phyloP scores from a whole-genome alignment of 2,797 vertebrate species.

The Denticeps clupeoides region DNA sequence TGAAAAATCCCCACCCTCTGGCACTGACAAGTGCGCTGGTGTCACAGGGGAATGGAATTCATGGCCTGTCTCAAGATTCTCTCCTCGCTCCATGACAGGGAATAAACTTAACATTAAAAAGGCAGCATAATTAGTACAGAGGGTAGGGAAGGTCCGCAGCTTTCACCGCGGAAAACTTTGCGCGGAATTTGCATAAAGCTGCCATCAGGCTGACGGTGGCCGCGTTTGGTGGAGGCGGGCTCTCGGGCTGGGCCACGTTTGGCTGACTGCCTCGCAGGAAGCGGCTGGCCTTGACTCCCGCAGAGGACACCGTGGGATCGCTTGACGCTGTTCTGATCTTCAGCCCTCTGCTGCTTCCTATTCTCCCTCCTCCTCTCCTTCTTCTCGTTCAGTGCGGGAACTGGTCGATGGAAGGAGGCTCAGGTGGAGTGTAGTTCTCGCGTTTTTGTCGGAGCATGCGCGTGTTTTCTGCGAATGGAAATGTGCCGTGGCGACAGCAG shows the following conservation, averaged over 20 bases:
- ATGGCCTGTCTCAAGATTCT: constrained; percentile 1
- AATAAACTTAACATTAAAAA: constrained; percentile 7
- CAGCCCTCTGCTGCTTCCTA: constrained; percentile 22
- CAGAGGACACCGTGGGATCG: constrained; percentile 15
- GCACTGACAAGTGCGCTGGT: background rate
- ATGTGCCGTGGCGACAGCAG: too few species aligned
- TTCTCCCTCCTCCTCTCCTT: background rate
- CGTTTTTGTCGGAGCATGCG: background rate
- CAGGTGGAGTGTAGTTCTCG: background rate
- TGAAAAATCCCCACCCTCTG: background rate
- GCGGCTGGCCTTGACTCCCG: constrained; percentile 20
- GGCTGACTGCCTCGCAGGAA: constrained; percentile 20
- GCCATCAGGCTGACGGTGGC: constrained; percentile 2
- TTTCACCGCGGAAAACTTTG: constrained; percentile 11
- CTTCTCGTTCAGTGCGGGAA: background rate
- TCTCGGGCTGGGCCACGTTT: constrained; percentile 15
- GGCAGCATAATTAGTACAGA: constrained; percentile 4
- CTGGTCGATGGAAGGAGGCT: background rate
- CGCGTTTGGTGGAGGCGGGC: background rate
- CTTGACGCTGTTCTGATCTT: too few species aligned
- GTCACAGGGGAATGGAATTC: constrained; percentile 6
- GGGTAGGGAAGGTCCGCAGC: background rate
- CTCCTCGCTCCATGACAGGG: background rate
- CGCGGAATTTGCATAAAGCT: constrained; percentile 16
- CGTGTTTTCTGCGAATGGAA: too few species aligned